These are phyloP conservation scores for Dione juno DNA, from an alignment of 2,888 invertebrate species.

Conservation along the genomic window DNA sequence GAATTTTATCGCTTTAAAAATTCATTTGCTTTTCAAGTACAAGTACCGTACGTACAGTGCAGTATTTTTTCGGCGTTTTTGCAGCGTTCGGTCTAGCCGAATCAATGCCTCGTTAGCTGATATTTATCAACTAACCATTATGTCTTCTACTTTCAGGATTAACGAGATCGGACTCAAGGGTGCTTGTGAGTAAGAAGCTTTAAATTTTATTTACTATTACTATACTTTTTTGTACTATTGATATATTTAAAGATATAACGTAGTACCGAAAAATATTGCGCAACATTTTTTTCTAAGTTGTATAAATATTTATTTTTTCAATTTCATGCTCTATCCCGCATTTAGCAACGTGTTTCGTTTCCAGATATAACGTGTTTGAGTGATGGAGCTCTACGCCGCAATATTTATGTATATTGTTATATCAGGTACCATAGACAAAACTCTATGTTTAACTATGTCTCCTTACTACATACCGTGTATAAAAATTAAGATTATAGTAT, in stretches of 20 bases:
- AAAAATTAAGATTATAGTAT: not conserved
- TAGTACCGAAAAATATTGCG: too few relatives aligned
- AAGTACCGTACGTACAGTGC: not conserved
- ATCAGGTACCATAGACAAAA: too few relatives aligned
- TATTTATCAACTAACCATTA: conserved; percentile 19
- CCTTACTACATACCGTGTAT: too few relatives aligned
- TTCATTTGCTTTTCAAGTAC: conserved; percentile 35
- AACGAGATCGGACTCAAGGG: conserved; percentile 1
- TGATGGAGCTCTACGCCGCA: not conserved
- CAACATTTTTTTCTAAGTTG: too few relatives aligned
- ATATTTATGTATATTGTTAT: too few relatives aligned
- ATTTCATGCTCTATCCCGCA: not conserved
- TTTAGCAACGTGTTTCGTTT: not conserved
- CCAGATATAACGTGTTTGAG: not conserved
- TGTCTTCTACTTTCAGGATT: not conserved
- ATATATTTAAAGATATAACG: too few relatives aligned
- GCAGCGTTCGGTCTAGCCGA: conserved; percentile 20
- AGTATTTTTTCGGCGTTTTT: conserved; percentile 23
- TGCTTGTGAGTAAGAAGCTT: not conserved
- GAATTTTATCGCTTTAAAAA: conserved; percentile 41
- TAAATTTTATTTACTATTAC: not conserved
- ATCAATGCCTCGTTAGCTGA: conserved; percentile 15
- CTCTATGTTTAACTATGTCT: too few relatives aligned
- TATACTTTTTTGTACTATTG: too few relatives aligned
- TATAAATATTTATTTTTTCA: too few relatives aligned